Evolutionary conservation across 2,888 invertebrate species (phyloP).

Genomic region (Galeopsomyia nigrocyanea): DNA sequence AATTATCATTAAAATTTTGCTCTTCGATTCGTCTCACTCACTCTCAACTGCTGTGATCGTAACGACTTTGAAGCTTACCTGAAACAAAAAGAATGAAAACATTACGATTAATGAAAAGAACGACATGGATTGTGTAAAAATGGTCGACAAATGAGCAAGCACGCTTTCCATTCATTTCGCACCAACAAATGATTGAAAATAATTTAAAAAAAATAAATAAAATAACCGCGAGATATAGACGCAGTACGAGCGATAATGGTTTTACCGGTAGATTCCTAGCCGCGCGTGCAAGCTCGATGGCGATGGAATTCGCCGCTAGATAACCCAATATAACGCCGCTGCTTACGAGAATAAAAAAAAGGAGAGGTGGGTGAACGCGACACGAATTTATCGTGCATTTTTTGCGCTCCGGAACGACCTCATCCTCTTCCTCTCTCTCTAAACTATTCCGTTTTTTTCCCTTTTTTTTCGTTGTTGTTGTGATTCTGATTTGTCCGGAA

Average conservation of each 20-base stretch:
- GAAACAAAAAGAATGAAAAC: conserved; percentile 34
- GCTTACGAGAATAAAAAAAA: too few species aligned
- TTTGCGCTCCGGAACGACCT: too few species aligned
- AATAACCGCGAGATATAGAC: too few species aligned
- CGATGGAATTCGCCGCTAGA: conserved; percentile 49
- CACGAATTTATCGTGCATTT: neutral
- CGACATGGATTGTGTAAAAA: too few species aligned
- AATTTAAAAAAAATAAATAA: too few species aligned
- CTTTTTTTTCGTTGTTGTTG: too few species aligned
- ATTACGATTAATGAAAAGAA: neutral
- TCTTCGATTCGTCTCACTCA: conserved; percentile 1
- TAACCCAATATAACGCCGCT: conserved; percentile 50
- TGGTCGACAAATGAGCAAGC: too few species aligned
- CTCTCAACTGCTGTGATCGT: conserved; percentile 3
- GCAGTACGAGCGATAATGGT: conserved; percentile 53
- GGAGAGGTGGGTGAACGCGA: neutral
- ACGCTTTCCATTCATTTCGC: too few species aligned
- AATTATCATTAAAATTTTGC: neutral
- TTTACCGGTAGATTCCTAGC: conserved; percentile 52
- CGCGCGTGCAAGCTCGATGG: conserved; percentile 12
- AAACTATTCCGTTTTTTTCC: too few species aligned
- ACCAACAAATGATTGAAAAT: too few species aligned
- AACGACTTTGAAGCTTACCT: conserved; percentile 39
- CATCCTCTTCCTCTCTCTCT: too few species aligned
- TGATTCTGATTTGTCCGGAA: too few species aligned